A percentile compares a stretch with the other conserved stretches of the same genome.
These are phyloP conservation scores for Etheostoma spectabile DNA, from an alignment of 2,113 vertebrate species.

Conservation along the genomic window DNA sequence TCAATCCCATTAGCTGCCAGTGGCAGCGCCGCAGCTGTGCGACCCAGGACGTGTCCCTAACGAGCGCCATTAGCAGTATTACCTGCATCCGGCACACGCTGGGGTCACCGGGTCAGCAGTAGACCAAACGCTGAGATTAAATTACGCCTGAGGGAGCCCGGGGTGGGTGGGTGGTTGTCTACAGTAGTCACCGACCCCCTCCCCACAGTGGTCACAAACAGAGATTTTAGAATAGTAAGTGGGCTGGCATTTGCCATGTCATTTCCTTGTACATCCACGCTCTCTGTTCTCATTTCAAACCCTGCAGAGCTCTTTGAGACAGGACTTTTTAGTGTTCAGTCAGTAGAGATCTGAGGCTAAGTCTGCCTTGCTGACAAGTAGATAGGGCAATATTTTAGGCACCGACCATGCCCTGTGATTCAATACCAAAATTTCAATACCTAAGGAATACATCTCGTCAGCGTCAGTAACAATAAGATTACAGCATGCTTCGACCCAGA, in stretches of 20 bases:
- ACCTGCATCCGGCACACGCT: constrained; percentile 77
- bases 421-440: too few species aligned
- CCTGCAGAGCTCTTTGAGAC: constrained; percentile 21
- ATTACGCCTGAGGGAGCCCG: constrained; percentile 74
- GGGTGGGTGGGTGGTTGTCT: constrained; percentile 44
- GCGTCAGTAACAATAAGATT: too few species aligned
- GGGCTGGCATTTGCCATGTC: constrained; percentile 39
- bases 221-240: constrained; percentile 49
- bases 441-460: too few species aligned
- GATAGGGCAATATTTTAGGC: too few species aligned
- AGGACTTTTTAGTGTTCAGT: background rate
- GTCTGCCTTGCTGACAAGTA: background rate
- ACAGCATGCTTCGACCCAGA: too few species aligned
- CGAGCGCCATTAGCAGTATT: constrained; percentile 83
- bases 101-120: constrained; percentile 77
- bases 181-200: constrained; percentile 31
- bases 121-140: constrained; percentile 80
- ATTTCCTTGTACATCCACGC: constrained; percentile 28
- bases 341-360: background rate
- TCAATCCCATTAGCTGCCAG: constrained; percentile 75
- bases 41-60: constrained; percentile 75
- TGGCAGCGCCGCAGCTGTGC: constrained; percentile 71
- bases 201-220: constrained; percentile 19
- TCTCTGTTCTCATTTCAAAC: constrained; percentile 48
- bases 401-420: too few species aligned